A percentile compares a stretch with the other conserved stretches of the same genome.
These are phyloP conservation scores for Keiferia lycopersicella DNA, from an alignment of 2,888 invertebrate species.

Conservation along the genomic window DNA sequence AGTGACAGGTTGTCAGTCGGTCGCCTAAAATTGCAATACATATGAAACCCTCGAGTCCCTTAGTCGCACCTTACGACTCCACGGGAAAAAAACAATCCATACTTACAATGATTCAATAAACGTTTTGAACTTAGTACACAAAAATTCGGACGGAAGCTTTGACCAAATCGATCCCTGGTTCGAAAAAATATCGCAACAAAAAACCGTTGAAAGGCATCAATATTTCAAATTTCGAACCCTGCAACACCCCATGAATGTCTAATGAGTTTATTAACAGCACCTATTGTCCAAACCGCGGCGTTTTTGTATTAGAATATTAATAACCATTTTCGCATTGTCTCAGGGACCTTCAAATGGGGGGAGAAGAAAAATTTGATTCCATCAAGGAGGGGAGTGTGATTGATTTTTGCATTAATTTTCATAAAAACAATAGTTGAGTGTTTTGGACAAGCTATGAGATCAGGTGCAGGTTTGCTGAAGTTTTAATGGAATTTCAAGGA, in stretches of 20 bases:
- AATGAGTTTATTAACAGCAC: slow-evolving; percentile 80
- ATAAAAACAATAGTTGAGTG: slow-evolving; percentile 75
- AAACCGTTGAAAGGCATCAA: slow-evolving; percentile 20
- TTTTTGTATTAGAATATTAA: slow-evolving; percentile 78
- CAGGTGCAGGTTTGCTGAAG: slow-evolving; percentile 18
- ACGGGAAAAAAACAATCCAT: too few species aligned
- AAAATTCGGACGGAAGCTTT: too few species aligned
- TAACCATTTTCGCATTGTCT: slow-evolving; percentile 74
- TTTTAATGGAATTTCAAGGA: background rate
- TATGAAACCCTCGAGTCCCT: too few species aligned
- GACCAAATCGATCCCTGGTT: background rate
- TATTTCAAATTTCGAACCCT: slow-evolving; percentile 29
- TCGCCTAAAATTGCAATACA: too few species aligned
- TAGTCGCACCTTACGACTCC: too few species aligned
- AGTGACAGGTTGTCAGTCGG: too few species aligned
- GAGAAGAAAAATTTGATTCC: slow-evolving; percentile 47
- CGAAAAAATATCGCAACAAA: slow-evolving; percentile 17
- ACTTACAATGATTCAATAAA: too few species aligned
- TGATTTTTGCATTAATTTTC: slow-evolving; percentile 79
- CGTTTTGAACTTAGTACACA: background rate
- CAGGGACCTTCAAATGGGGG: slow-evolving; percentile 38
- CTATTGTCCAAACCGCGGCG: slow-evolving; percentile 74
- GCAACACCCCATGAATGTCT: slow-evolving; percentile 72
- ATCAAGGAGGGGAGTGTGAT: slow-evolving; percentile 55
- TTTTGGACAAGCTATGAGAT: slow-evolving; percentile 67